Evolutionary conservation across 2,888 invertebrate genomes (phyloP).

Genomic region (Mallateleia sp.): DNA sequence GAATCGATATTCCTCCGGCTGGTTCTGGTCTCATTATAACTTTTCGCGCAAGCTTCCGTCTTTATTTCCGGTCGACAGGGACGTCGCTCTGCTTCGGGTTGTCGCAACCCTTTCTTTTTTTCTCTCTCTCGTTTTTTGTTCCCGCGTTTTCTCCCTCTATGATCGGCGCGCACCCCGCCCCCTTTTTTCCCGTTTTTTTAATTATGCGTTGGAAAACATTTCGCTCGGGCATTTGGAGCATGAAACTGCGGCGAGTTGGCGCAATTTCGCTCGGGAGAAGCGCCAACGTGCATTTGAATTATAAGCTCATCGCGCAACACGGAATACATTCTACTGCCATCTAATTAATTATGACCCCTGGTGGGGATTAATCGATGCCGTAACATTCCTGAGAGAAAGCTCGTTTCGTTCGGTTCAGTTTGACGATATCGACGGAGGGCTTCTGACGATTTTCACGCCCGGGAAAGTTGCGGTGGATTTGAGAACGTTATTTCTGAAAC

Average conservation of each 20-base stretch:
- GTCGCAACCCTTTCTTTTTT: constrained; percentile 14
- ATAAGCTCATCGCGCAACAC: constrained; percentile 51
- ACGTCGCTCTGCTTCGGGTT: constrained; percentile 13
- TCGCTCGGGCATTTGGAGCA: constrained; percentile 44
- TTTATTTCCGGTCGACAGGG: constrained; percentile 42
- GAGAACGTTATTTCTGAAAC: too few species aligned
- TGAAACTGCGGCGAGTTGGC: constrained; percentile 46
- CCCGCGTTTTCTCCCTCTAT: not conserved
- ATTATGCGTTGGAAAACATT: constrained; percentile 50
- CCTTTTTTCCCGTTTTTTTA: constrained; percentile 13
- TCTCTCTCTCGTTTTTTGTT: not conserved
- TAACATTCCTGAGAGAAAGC: constrained; percentile 39
- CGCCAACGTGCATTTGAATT: constrained; percentile 56
- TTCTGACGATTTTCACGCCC: constrained; percentile 7
- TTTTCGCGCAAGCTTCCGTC: constrained; percentile 49
- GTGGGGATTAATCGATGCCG: constrained; percentile 50
- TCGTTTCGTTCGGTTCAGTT: constrained; percentile 30
- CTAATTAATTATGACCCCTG: constrained; percentile 59
- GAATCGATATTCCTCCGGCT: constrained; percentile 45
- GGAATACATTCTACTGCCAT: constrained; percentile 48
- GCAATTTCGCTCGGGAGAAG: constrained; percentile 33
- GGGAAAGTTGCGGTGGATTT: constrained; percentile 28
- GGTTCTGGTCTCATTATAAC: constrained; percentile 56
- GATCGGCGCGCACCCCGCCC: not conserved
- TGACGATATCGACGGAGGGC: not conserved